A percentile compares a stretch with the other conserved stretches of the same genome.
These are phyloP conservation scores for Zaprionus gabonicus DNA, from an alignment of 1,140 invertebrate genomes.

Conservation along the genomic window DNA sequence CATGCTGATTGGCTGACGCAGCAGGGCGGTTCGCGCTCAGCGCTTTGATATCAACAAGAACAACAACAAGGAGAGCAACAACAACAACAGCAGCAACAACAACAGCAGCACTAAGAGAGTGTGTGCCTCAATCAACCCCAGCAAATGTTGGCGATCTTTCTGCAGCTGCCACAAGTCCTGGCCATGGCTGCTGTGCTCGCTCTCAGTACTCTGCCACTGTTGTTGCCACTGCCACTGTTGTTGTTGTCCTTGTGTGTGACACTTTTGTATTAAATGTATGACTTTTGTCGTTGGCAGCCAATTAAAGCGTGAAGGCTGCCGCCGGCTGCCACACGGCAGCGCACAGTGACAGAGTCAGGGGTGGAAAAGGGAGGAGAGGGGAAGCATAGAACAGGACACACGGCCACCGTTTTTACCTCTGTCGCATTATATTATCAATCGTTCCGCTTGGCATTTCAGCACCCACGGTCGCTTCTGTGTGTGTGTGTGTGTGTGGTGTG, in stretches of 20 bases:
- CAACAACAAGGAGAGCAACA: constrained; percentile 5
- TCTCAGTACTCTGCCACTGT: constrained; percentile 2
- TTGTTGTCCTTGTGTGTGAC: constrained; percentile 54
- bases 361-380: background rate
- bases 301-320: constrained; percentile 84
- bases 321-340: constrained; percentile 47
- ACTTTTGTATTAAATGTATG: constrained; percentile 66
- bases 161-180: constrained; percentile 56
- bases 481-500: constrained; percentile 37
- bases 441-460: constrained; percentile 75
- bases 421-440: constrained; percentile 70
- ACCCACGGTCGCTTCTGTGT: constrained; percentile 63
- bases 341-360: constrained; percentile 7
- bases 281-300: constrained; percentile 77
- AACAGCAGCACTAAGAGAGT: background rate
- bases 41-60: constrained; percentile 62
- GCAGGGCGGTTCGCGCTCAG: constrained; percentile 58
- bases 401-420: constrained; percentile 53
- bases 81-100: constrained; percentile 15
- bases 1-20: constrained; percentile 61
- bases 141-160: constrained; percentile 49
- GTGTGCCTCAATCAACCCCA: constrained; percentile 17
- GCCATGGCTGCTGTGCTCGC: constrained; percentile 42
- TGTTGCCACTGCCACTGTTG: constrained; percentile 9
- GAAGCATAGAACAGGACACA: constrained; percentile 51